Evolutionary conservation across 2,113 vertebrate genomes (phyloP).

Genomic region (Gnathonemus echidnorhynchus): DNA sequence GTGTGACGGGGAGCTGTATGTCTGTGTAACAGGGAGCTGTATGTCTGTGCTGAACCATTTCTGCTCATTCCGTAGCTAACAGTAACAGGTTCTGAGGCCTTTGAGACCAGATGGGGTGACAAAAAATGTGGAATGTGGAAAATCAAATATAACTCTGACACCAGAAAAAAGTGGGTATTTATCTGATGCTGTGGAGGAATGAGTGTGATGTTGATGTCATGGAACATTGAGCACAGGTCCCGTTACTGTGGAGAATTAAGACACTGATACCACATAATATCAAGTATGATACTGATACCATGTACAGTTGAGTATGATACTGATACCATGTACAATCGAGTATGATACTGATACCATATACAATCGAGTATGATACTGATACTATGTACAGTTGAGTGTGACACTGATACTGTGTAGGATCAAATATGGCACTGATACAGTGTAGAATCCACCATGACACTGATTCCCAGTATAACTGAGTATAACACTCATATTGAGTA

Average conservation of each 20-base stretch:
- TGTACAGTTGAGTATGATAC: background rate
- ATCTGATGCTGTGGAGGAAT: background rate
- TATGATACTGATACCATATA: background rate
- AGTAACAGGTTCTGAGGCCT: background rate
- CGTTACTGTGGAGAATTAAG: background rate
- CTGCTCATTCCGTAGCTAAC: background rate
- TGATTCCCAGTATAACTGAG: background rate
- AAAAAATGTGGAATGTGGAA: background rate
- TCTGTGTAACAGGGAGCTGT: background rate
- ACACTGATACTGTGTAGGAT: background rate
- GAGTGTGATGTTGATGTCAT: background rate
- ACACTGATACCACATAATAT: background rate
- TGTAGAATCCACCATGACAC: background rate
- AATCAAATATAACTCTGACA: background rate
- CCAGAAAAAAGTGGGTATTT: background rate
- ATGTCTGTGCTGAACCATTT: background rate
- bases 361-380: background rate
- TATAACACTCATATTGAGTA: background rate
- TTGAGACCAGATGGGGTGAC: background rate
- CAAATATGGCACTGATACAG: background rate
- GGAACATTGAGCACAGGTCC: background rate
- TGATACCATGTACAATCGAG: background rate
- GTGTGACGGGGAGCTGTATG: background rate
- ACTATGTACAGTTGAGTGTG: background rate
- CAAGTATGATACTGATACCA: background rate